These are phyloP conservation scores for Gallinago paraguaiae DNA, from an alignment of 2,113 vertebrate genomes.

Conservation along the genomic window DNA sequence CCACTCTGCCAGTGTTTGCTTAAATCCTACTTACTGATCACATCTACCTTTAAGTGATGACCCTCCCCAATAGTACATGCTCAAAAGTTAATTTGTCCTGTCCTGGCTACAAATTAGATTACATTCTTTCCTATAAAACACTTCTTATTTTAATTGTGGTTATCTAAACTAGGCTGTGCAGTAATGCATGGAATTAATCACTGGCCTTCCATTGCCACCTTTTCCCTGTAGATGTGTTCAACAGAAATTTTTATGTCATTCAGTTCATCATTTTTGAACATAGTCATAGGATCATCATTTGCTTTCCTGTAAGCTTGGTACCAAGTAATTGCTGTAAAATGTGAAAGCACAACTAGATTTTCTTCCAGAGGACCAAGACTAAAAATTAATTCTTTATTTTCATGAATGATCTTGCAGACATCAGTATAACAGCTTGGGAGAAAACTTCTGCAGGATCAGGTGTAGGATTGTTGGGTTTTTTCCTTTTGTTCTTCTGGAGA, in stretches of 20 bases:
- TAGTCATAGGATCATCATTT: not conserved
- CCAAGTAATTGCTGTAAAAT: not conserved
- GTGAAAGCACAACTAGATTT: not conserved
- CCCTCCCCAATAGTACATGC: not conserved
- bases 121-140: not conserved
- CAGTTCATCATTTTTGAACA: not conserved
- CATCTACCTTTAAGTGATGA: not conserved
- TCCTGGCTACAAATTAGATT: not conserved
- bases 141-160: not conserved
- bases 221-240: accelerated
- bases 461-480: not conserved
- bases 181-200: not conserved
- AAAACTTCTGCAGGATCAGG: not conserved
- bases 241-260: not conserved
- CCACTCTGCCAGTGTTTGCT: not conserved
- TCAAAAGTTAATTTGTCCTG: not conserved
- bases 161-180: not conserved
- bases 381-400: not conserved
- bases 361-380: not conserved
- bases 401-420: not conserved
- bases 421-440: not conserved
- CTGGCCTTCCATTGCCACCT: not conserved
- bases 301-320: not conserved
- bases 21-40: not conserved
- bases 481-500: not conserved